phyloP scores from a whole-genome alignment of 2,888 invertebrate species.

The Phlogophora meticulosa region DNA sequence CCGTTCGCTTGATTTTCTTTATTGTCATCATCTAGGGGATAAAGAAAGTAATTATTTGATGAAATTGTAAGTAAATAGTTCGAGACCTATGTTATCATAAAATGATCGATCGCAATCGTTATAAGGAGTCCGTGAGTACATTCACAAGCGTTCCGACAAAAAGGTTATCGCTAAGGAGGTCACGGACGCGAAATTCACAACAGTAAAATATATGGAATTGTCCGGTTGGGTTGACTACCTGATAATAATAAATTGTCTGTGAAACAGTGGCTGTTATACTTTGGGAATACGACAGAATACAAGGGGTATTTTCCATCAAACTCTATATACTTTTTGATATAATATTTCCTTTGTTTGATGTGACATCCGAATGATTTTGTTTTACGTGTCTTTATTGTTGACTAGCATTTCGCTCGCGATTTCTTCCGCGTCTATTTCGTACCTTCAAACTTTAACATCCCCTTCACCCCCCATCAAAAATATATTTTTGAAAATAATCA shows the following conservation, averaged over 20 bases:
- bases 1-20: slow-evolving; percentile 89
- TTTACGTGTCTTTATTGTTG: slow-evolving; percentile 1
- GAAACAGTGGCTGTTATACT: slow-evolving; percentile 30
- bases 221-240: slow-evolving; percentile 49
- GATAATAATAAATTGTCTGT: slow-evolving; percentile 58
- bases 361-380: slow-evolving; percentile 4
- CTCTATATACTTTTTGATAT: slow-evolving; percentile 10
- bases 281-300: slow-evolving; percentile 19
- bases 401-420: too few relatives aligned
- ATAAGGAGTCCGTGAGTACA: slow-evolving; percentile 10
- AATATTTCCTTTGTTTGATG: not conserved
- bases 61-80: not conserved
- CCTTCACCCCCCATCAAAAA: too few relatives aligned
- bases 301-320: not conserved
- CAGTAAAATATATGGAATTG: slow-evolving; percentile 48
- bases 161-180: slow-evolving; percentile 36
- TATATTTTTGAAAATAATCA: too few relatives aligned
- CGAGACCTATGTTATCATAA: not conserved
- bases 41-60: not conserved
- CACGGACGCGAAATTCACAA: slow-evolving; percentile 39
- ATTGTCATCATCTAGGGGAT: slow-evolving; percentile 84
- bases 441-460: too few relatives aligned
- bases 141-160: slow-evolving; percentile 10
- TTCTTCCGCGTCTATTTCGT: too few relatives aligned
- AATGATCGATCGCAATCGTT: slow-evolving; percentile 28